Evolutionary conservation across 2,797 vertebrate genomes (phyloP), one percentile per base, ranked within the genome.

Genomic region (Anableps anableps): DNA sequence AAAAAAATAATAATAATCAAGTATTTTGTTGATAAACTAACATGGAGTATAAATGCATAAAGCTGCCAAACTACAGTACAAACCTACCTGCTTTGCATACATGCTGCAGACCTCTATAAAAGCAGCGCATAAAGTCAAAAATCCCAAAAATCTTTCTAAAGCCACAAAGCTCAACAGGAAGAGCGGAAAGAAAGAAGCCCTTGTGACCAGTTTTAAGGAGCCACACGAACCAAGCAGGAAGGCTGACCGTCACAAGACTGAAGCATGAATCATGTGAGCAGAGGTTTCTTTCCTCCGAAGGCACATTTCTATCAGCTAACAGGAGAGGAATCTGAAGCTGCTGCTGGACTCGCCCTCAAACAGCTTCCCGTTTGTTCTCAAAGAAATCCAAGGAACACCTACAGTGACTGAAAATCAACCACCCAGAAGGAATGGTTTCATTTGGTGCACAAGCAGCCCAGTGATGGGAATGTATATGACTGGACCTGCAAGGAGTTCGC

Each of bases 51-150:
- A 89, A 87, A 87, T 74, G 85, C 85, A 43, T 81, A 34, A 90
- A 93, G 87, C 84, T 92, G 86, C 88, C 82, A 45, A 53, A 89
- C 88, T 88, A 88, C 77, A 86, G 82, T 87, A 91, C 82, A 89
- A 82, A 85, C 85, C 83, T 91, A 88, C 80, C 78, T 88, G 81
- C 79, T 83, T 83, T 83, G 86, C 87, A 75, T 85, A 85, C 68
- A 64, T 83, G 75, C 68, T 34, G 75, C 16, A 19, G 64, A 38
- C 2, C 21, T 68, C 64, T 38, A 76, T 88, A 77, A 82, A 90
- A 89, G 83, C 89, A 83, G 82, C 3, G 48, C 71, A 19, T 70
- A 64, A 26, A 68, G 36, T 68, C 64, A 38, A 41, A 82, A 85
- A 82, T 78, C 80, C 76, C 72, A 68, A 3, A 0, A 76, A 74